Conservation (phyloP, 2,888 invertebrate genomes). For the Entomobrya proxima region DNA sequence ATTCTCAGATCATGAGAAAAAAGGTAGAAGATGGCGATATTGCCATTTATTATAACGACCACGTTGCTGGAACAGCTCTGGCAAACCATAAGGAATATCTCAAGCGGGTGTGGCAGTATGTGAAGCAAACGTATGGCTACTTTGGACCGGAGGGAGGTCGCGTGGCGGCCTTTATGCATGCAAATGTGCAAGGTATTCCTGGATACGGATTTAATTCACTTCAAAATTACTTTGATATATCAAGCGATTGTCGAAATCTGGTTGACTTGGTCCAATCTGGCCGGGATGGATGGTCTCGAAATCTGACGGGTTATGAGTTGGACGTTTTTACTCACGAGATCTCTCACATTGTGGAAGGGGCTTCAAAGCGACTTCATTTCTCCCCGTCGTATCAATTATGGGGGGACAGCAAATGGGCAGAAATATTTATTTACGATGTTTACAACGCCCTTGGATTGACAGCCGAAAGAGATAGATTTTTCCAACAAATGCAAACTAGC, state of each 20-base stretch:
- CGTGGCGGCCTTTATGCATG: constrained; percentile 57
- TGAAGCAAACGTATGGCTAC: constrained; percentile 61
- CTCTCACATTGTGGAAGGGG: constrained; percentile 70
- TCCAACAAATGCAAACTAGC: constrained; percentile 11
- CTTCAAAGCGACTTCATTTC: constrained; percentile 61
- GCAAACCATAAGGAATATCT: constrained; percentile 43
- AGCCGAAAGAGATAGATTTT: constrained; percentile 54
- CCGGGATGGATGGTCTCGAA: not conserved
- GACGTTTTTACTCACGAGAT: constrained; percentile 71
- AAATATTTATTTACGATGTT: constrained; percentile 64
- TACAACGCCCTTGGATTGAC: constrained; percentile 38
- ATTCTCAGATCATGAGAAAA: constrained; percentile 45
- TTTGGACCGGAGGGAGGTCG: constrained; percentile 66
- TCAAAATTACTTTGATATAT: constrained; percentile 58
- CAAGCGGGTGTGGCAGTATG: constrained; percentile 54
- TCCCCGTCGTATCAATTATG: constrained; percentile 71
- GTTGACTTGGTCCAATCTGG: constrained; percentile 39
- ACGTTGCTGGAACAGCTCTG: constrained; percentile 19
- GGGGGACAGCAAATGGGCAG: constrained; percentile 59
- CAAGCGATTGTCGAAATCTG: constrained; percentile 63
- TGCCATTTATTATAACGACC: constrained; percentile 56
- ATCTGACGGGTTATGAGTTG: constrained; percentile 47
- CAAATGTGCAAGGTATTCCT: constrained; percentile 1
- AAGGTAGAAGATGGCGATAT: constrained; percentile 53
- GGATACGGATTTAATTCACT: constrained; percentile 1